Percentiles rank a stretch among this genome's conserved stretches.
phyloP scores from a whole-genome alignment of 2,797 vertebrate genomes.

The Lepilemur ruficaudatus region DNA sequence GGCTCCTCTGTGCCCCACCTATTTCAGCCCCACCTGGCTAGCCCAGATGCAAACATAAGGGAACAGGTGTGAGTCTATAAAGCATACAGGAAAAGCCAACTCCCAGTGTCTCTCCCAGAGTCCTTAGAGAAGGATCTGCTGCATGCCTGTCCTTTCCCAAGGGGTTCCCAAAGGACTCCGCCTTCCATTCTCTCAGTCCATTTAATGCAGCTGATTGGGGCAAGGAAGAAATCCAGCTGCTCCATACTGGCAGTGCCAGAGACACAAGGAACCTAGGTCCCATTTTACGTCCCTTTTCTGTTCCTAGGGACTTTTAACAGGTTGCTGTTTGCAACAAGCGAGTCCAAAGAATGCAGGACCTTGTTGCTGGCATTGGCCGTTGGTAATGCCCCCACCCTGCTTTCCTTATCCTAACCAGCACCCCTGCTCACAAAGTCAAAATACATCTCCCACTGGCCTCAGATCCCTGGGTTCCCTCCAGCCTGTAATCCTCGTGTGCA shows the following conservation, averaged over 20 bases:
- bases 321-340: background rate
- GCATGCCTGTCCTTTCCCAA: background rate
- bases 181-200: background rate
- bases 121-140: background rate
- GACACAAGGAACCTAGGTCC: background rate
- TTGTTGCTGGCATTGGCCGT: background rate
- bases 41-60: background rate
- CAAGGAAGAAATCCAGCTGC: background rate
- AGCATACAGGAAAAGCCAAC: background rate
- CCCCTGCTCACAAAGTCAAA: background rate
- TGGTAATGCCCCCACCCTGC: background rate
- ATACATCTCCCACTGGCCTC: background rate
- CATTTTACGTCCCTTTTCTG: background rate
- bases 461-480: constrained; percentile 5
- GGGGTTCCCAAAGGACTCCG: background rate
- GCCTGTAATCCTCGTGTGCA: constrained; percentile 26
- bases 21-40: background rate
- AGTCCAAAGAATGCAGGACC: background rate
- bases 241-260: background rate
- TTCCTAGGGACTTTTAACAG: background rate
- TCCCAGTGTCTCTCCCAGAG: background rate
- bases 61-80: background rate
- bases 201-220: background rate
- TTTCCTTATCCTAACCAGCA: background rate
- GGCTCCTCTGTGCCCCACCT: background rate